Evolutionary conservation across 1,140 invertebrate species (phyloP).

Genomic region (Drosophila rhopaloa): DNA sequence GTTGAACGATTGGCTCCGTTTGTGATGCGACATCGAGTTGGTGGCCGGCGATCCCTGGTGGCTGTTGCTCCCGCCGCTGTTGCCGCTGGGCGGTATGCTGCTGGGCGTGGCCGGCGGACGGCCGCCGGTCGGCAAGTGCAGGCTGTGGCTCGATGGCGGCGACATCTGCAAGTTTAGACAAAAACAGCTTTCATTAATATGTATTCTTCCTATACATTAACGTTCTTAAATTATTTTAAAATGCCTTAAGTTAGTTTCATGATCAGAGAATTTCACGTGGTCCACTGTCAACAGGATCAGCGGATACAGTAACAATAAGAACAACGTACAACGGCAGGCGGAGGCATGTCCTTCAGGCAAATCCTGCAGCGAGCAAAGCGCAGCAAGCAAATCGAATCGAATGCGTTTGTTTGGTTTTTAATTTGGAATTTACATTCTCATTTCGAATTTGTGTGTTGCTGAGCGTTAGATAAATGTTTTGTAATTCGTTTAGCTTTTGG

Average conservation of each 20-base stretch:
- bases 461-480: slow-evolving; percentile 75
- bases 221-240: neutral
- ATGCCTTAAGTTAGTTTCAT: slow-evolving; percentile 36
- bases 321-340: slow-evolving; percentile 54
- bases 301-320: slow-evolving; percentile 49
- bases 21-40: slow-evolving; percentile 85
- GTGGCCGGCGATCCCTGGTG: slow-evolving; percentile 49
- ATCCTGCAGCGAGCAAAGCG: slow-evolving; percentile 72
- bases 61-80: slow-evolving; percentile 44
- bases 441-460: slow-evolving; percentile 51
- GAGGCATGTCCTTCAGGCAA: slow-evolving; percentile 44
- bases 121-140: slow-evolving; percentile 63
- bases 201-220: too few relatives aligned
- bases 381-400: slow-evolving; percentile 81
- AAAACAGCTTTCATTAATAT: slow-evolving; percentile 2
- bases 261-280: slow-evolving; percentile 6
- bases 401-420: slow-evolving; percentile 63
- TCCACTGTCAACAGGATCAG: slow-evolving; percentile 5
- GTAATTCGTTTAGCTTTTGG: slow-evolving; percentile 72
- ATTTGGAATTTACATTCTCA: slow-evolving; percentile 14
- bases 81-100: slow-evolving; percentile 43
- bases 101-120: slow-evolving; percentile 48
- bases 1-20: slow-evolving; percentile 88
- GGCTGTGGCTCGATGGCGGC: slow-evolving; percentile 81
- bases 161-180: slow-evolving; percentile 85